Conservation (phyloP, 2,797 vertebrate species). For the Semotilus atromaculatus region DNA sequence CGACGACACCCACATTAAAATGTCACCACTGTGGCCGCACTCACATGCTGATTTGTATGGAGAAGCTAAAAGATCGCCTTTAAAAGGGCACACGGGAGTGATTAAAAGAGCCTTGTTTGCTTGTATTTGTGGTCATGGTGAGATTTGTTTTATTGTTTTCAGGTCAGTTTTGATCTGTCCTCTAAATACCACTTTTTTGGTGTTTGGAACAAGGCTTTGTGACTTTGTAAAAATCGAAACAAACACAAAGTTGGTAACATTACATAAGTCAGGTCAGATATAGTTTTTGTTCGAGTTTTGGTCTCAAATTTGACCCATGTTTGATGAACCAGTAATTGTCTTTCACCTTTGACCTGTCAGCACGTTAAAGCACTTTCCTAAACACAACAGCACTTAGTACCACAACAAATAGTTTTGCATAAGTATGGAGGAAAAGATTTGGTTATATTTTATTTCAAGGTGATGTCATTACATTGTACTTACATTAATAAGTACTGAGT, state of each 20-base stretch:
- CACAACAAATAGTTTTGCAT: not conserved
- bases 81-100: slow-evolving; percentile 47
- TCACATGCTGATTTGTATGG: slow-evolving; percentile 58
- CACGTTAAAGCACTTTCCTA: not conserved
- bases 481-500: too few relatives aligned
- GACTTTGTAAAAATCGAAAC: not conserved
- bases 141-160: slow-evolving; percentile 32
- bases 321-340: not conserved
- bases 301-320: not conserved
- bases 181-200: not conserved
- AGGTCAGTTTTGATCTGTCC: not conserved
- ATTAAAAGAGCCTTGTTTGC: slow-evolving; percentile 47
- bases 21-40: slow-evolving; percentile 74
- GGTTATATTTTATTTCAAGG: too few relatives aligned
- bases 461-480: too few relatives aligned
- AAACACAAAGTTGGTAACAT: not conserved
- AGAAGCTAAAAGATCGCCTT: slow-evolving; percentile 52
- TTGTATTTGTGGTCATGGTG: slow-evolving; percentile 51
- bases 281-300: not conserved
- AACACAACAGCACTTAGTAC: not conserved
- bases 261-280: too few relatives aligned
- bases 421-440: not conserved
- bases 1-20: slow-evolving; percentile 73
- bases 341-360: not conserved
- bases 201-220: not conserved